Evolutionary conservation across 2,797 vertebrate genomes (phyloP).

Genomic region (Onychomys arenicola): DNA sequence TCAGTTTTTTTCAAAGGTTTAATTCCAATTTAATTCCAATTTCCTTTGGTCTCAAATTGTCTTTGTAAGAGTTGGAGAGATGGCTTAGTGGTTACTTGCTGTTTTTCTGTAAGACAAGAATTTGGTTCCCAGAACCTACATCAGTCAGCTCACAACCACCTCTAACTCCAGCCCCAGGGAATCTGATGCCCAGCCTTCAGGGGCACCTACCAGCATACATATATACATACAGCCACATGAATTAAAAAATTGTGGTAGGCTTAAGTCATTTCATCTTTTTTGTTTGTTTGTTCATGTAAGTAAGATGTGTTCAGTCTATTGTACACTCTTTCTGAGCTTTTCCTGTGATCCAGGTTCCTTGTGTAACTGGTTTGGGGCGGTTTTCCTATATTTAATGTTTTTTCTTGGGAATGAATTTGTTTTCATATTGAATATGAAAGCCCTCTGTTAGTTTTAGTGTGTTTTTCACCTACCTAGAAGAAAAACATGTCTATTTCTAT

Average conservation of each 20-base stretch:
- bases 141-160: not conserved
- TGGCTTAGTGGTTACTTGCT: not conserved
- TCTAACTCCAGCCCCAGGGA: not conserved
- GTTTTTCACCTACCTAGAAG: not conserved
- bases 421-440: conserved; percentile 2
- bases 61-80: not conserved
- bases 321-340: not conserved
- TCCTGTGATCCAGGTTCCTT: not conserved
- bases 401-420: not conserved
- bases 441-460: not conserved
- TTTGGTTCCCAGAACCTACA: not conserved
- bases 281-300: not conserved
- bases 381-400: not conserved
- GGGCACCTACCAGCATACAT: not conserved
- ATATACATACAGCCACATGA: not conserved
- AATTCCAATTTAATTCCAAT: not conserved
- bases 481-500: not conserved
- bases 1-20: not conserved
- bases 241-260: not conserved
- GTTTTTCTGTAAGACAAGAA: not conserved
- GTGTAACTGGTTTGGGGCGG: not conserved
- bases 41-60: not conserved
- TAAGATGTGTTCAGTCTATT: not conserved
- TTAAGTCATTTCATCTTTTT: not conserved
- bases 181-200: not conserved